Base-by-base conservation (phyloP, 2,797 vertebrate genomes). In the Oreonectes daqikongensis region DNA sequence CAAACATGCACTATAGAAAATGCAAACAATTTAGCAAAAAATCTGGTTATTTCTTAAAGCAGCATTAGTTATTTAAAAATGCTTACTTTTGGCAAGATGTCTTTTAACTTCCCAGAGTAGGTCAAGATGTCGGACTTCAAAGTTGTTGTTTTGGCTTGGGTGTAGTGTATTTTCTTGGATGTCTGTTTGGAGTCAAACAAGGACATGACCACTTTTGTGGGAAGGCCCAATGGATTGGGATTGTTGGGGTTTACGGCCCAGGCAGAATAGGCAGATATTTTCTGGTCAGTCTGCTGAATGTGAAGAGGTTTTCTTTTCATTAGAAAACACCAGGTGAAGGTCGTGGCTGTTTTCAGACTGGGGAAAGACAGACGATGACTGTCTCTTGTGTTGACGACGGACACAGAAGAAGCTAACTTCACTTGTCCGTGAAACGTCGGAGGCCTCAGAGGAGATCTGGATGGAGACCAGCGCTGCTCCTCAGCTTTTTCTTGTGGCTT, bases 281-380 rank as follows among this genome's bases (percentile, higher is more conserved):
- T 98, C 84, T 95, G 93, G 89, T 97, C 96, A 0, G 85, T 93
- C 86, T 99, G 98, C 28, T 90, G 92, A 78, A 95, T 79, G 46
- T 96, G 97, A 28, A 97, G 82, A 0, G 96, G 91, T 85, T 94
- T 98, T 81, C 95, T 95, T 89, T 95, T 96, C 88, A 95, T 92
- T 52, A 99, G 87, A 50, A 95, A 99, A 93, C 98, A 99, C 98
- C 98, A 99, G 0, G 97, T 99, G 77, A 96, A 97, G 60, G 93
- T 97, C 0, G 98, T 99, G 28, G 95, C 86, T 0, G 97, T 99
- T 88, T 99, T 99, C 79, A 99, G 92, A 86, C 96, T 98, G 53
- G 97, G 96, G 81, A 98, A 98, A 3, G 96, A 94, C 60, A 94
- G 81, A 0, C 92, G 94, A 69, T 95, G 95, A 2, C 90, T 85